Base-by-base conservation (phyloP, 2,888 invertebrate species). In the Clistopyga incitator region DNA sequence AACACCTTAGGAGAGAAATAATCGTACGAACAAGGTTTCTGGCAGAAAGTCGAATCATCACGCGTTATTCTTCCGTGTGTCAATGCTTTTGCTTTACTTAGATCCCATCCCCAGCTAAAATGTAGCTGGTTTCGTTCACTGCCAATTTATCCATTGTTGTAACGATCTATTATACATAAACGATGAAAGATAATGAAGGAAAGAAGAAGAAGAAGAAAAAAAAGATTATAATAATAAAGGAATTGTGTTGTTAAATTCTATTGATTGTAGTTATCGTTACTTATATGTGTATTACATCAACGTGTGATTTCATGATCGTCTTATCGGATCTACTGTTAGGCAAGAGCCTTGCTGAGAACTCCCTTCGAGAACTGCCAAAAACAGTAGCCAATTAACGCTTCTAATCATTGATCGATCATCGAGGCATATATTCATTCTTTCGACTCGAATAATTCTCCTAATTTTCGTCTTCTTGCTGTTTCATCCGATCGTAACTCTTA, bases 81-180 rank as follows among this genome's bases (percentile, higher is more conserved):
- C 79, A 38, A 81, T 82, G 42, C 52, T 38, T 74, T 82, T 64
- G 81, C 83, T 87, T 87, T 87, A 84, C 78, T 87, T 84, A 84
- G 84, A 87, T 84, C 72, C 52, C 56, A 20, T 34, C 81, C 82
- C 87, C 86, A 86, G 88, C 86, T 88, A 85, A 81, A 81, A 68
- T 68, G 84, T 85, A 85, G 87, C 83, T 88, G 88, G 82, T 88
- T 88, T 88, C 85, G 88, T 87, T 89, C 89, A 91, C 91, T 92
- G 91, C 91, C 91, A 89, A 90, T 85, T 89, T 85, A 88, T 88
- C 84, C 84, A 89, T 88, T 87, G 82, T 89, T 90, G 85, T 87
- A 87, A 56, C 78, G 70, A 81, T 86, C 81, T 85, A 78, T 87
- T 81, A 85, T 82, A 86, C 64, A 84, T 76, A 78, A 45, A 45